Evolutionary conservation across 2,888 invertebrate species (phyloP), one percentile per base, ranked within the genome.

Genomic region (Lochmaea crataegi): DNA sequence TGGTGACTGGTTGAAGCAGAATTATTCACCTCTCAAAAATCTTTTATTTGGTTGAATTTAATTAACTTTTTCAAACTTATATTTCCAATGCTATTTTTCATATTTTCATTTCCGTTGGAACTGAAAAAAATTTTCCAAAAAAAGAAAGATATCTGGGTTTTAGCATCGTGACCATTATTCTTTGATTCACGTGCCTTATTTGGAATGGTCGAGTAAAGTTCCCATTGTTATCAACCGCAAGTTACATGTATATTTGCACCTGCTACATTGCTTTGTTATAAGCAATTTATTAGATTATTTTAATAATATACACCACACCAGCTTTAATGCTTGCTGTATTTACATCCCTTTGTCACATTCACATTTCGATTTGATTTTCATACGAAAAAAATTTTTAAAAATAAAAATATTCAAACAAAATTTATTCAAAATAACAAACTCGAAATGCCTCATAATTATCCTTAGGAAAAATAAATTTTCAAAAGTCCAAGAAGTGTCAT

Each of bases 181-280:
- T 78, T 76, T 75, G 77, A 80, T 81, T 79, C 77, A 75, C 76
- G 79, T 81, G 79, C 82, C 83, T 76, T 82, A 82, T 82, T 83
- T 80, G 80, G 80, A 77, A 76, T 74, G 76, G 65, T 73, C 77
- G 71, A 77, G 77, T 78, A 76, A 75, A 75, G 66, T 58, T 76
- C 78, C 84, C 82, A 85, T 85, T 85, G 84, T 85, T 83, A 80
- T 81, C 81, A 80, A 77, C 78, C 77, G n/a, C n/a, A 80, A 81
- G 84, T 85, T 84, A 85, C 85, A 82, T 85, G 83, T 86, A 85
- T 85, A 85, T 86, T 85, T 85, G 81, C 83, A 82, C 81, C 75
- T 79, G 74, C 77, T 78, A 82, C 84, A 85, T 85, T 86, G 86
- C 84, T 85, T 85, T 84, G 85, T 85, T 85, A 84, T 83, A 83